Base-by-base conservation (phyloP, 2,797 vertebrate genomes). In the Lateolabrax maculatus region DNA sequence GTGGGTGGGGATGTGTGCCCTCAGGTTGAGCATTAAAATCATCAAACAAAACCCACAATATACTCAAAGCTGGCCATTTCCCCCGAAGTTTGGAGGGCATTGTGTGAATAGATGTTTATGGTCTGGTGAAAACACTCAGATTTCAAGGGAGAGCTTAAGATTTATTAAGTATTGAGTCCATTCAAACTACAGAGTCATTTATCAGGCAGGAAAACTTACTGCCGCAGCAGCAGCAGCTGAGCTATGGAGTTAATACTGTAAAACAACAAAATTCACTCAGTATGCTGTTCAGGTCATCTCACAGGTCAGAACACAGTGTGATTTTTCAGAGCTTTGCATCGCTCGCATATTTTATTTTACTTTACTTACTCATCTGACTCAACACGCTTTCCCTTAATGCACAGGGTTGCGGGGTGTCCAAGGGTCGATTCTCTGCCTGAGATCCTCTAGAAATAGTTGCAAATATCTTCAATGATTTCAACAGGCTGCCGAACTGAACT, bases 131-230 rank as follows among this genome's bases (percentile, higher is more conserved):
- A 80, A 31, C 48, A 57, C 58, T 77, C 65, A 39, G 60, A 84
- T 87, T 91, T 87, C 85, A 86, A 81, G 86, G 77, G 84, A 88
- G 86, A 71, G 73, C 75, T 88, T 64, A 51, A 77, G 88, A 89
- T 92, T 85, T 90, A 92, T 93, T 85, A 85, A 87, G 87, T 86
- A 78, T 75, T 57, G 79, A 91, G 84, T 89, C 80, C 78, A 82
- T 90, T 91, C 60, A 91, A 85, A 86, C 77, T 60, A 66, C 58
- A 65, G n/a, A 51, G 86, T 84, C 77, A 91, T 92, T 89, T 81
- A 91, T 91, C 79, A 86, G 64, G 60, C 53, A 83, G 64, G 77
- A 60, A 79, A 83, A 89, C 68, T 53, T 81, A 65, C 44, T 58
- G 75, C 82, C 23, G 71, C 66, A 48, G 72, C 62, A 5, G 34